phyloP scores from a whole-genome alignment of 2,113 vertebrate genomes.

The Butorides virescens region DNA sequence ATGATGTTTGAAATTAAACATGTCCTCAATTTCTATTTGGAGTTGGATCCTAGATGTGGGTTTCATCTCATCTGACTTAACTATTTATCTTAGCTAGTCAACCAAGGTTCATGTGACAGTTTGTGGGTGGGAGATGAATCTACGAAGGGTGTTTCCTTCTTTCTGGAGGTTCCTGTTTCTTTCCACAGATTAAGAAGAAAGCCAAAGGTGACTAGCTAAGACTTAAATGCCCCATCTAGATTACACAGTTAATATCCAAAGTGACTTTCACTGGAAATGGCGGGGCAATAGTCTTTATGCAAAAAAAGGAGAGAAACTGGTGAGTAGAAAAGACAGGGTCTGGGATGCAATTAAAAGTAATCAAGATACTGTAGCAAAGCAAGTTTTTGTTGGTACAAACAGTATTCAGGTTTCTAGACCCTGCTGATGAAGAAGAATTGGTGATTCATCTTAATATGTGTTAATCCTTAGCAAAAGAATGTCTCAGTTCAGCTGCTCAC shows the following conservation, averaged over 20 bases:
- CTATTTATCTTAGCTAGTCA: neutral
- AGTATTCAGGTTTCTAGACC: neutral
- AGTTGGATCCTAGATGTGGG: neutral
- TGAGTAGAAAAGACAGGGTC: neutral
- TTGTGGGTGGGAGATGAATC: neutral
- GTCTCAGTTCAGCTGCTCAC: neutral
- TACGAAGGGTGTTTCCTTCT: neutral
- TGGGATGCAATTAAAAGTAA: neutral
- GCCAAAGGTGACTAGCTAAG: neutral
- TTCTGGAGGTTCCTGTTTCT: neutral
- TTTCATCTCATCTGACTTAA: neutral
- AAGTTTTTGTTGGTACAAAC: neutral
- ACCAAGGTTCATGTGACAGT: neutral
- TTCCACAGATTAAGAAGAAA: neutral
- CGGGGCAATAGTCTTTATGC: neutral
- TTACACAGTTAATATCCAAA: neutral
- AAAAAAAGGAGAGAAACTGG: neutral
- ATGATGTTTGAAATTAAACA: neutral
- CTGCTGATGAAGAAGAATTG: neutral
- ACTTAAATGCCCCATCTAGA: neutral
- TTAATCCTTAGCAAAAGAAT: neutral
- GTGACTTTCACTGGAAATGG: neutral
- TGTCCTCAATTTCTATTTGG: neutral
- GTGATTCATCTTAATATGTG: neutral
- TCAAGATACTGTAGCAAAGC: neutral